A percentile compares a stretch with the other conserved stretches of the same genome.
phyloP scores from a whole-genome alignment of 1,140 invertebrate species.

The Orchestia grillus region DNA sequence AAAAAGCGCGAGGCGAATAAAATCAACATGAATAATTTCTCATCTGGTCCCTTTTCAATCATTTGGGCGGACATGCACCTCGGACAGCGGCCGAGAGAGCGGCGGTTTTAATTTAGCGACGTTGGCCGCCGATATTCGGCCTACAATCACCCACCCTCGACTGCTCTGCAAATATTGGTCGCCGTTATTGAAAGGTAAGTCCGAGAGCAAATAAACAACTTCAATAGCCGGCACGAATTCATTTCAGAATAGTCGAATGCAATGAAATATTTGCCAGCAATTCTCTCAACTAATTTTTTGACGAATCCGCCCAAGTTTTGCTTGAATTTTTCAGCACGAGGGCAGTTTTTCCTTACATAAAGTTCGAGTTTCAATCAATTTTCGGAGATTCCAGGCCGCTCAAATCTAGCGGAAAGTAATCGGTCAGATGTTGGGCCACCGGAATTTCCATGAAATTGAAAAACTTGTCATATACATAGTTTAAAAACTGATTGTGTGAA shows the following conservation, averaged over 20 bases:
- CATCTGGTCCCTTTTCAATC: neutral
- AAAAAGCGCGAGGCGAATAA: neutral
- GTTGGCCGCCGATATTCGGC: neutral
- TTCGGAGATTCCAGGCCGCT: neutral
- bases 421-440: no score
- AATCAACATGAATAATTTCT: neutral
- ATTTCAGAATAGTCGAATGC: neutral
- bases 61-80: neutral
- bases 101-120: constrained; percentile 3
- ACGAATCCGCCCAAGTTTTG: neutral
- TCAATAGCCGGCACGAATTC: neutral
- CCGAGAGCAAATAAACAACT: neutral
- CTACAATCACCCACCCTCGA: constrained; percentile 17
- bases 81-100: neutral
- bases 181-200: constrained; percentile 39
- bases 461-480: no score
- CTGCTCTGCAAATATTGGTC: constrained; percentile 31
- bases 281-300: neutral
- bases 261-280: neutral
- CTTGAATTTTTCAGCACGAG: neutral
- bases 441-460: no score
- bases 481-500: neutral
- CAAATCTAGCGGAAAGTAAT: neutral
- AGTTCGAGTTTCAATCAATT: neutral
- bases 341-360: neutral